Base-by-base conservation (phyloP, 2,888 invertebrate genomes). In the Drosophila infuscata region DNA sequence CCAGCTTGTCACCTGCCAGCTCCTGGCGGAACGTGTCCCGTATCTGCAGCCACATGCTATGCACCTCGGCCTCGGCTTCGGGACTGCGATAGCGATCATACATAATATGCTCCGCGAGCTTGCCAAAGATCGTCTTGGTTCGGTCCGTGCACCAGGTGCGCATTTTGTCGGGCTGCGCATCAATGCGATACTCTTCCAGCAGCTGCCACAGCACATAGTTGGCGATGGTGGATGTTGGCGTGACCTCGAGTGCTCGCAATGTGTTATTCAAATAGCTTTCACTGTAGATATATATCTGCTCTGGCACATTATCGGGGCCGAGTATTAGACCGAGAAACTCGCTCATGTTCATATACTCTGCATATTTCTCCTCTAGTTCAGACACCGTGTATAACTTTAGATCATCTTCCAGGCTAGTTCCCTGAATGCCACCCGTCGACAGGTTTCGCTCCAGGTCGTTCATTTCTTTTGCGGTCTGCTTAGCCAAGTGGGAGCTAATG, bases 191-290 rank as follows among this genome's bases (percentile, higher is more conserved):
- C 17, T 83, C 82, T 36, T 83, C 53, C 20, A 92, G 29, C 33
- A 92, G 76, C 3, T 88, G 61, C 87, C 88, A 92, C 25, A 92
- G 52, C 8, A 92, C 77, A 53, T 90, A 92, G 58, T 92, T 91
- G 17, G 82, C 89, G 3, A 91, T 58, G 0, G 68, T 60, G 0
- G 75, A 49, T 1, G 70, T 54, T 0, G 89, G 73, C 2, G 84
- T 90, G 1, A 51, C 12, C 11, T 74, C 59, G 4, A 93, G 52
- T 0, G 71, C 63, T 7, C 59, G 60, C 3, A 90, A 33, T 2
- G 85, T 62, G 9, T 82, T 76, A 0, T 53, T 43, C 46, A 92
- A 63, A 59, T 88, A 91, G 2, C 57, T 38, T 6, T 82, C 84
- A 36, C 88, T 81, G n/a, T 77, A 80, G 9, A 92, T n/a, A 41